Evolutionary conservation across 2,888 invertebrate species (phyloP), one percentile per base, ranked within the genome.

Genomic region (Neocrepidodera transversa): DNA sequence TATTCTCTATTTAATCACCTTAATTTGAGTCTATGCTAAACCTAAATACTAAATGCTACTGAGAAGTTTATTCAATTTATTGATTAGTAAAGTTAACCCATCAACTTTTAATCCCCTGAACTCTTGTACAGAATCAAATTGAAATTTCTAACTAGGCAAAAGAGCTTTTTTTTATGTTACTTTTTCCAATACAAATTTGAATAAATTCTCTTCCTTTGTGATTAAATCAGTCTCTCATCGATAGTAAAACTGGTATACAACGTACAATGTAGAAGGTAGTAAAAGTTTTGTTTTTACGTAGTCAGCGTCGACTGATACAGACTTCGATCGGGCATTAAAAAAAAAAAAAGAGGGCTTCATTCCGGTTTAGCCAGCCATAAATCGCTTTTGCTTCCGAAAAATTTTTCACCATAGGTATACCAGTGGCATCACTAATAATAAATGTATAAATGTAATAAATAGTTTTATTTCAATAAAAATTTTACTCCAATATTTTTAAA

Each of bases 231-330:
- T n/a, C n/a, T n/a, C n/a, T n/a, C 38, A 35, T 49, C 23, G 18
- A 43, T 36, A 23, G 6, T 23, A 49, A 60, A 60, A 59, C 53
- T 35, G n/a, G 55, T 60, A 55, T 51, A 51, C 43, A 51, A 36
- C 43, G 28, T 20, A 53, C 43, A 43, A 43, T 35, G 47, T 54
- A 48, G 53, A 43, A 56, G 51, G 38, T 52, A 42, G 60, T 50
- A 38, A 23, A 51, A 52, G 48, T 57, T 53, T 52, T 48, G 52
- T 55, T 56, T 59, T 62, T 56, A 62, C 49, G 55, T 58, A 68
- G 65, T 65, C 65, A 64, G 63, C 66, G 63, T 63, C 58, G 66
- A 63, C 68, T 66, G 65, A 64, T 63, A 68, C 65, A 65, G 62
- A 64, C 60, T 68, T 68, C 65, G 66, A 68, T 65, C 64, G 47